Base-by-base conservation (phyloP, 2,888 invertebrate species). In the Sicus ferrugineus region DNA sequence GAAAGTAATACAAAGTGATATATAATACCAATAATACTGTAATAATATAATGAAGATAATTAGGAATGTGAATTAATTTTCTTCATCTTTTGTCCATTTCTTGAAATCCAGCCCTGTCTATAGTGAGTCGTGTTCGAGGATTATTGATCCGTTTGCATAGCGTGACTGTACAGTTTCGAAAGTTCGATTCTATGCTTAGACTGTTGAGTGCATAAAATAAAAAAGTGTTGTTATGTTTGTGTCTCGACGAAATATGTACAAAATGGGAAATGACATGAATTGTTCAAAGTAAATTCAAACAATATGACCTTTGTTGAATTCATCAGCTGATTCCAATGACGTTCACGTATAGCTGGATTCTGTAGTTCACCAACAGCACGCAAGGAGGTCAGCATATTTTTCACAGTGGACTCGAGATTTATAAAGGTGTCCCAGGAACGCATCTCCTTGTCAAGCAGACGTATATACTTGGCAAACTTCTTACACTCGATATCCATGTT, bases 401-500 rank as follows among this genome's bases (percentile, higher is more conserved):
- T 97, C 0, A 98, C 96, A 0, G 93, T 94, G 11, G 93, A 92
- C 86, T 98, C 97, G 59, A 97, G 87, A 63, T 91, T 93, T 0
- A 90, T 88, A 81, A 95, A 98, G 0, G 95, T 93, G 79, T 97
- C 95, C 98, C 97, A 98, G 72, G 87, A 88, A 77, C 97, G 89
- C 95, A 97, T 97, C 87, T 98, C 98, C 82, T 98, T 98, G 81
- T 98, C 97, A 77, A 98, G 84, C 66, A 93, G 89, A 80, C 95
- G 88, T 69, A 96, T 93, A 84, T 96, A 96, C 86, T 98, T 97
- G 2, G 97, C 95, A 85, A 98, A 98, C 83, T 97, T 96, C 84
- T 98, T 98, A 85, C 97, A 97, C 85, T 98, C 97, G 76, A 97
- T 95, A 81, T 98, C 98, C 97, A 98, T 97, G 80, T 97, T 96